Percentiles rank a stretch among this genome's conserved stretches.
These are phyloP conservation scores for Pogonomyrmex barbatus DNA, from an alignment of 1,140 invertebrate species.

Conservation along the genomic window DNA sequence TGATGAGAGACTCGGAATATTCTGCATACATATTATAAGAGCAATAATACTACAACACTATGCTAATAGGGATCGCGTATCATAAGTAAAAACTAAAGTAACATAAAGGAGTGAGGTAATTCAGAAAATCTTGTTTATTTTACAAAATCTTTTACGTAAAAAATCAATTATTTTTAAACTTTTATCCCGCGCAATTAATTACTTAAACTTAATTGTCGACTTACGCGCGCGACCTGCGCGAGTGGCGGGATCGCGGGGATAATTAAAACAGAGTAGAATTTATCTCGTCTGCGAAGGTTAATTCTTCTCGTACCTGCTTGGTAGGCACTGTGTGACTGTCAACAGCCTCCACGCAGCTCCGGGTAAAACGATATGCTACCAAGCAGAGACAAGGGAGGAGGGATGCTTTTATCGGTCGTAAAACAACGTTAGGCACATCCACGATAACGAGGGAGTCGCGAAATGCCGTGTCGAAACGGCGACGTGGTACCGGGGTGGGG, in stretches of 20 bases:
- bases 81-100: too few relatives aligned
- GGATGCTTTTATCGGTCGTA: constrained; percentile 62
- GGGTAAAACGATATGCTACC: constrained; percentile 46
- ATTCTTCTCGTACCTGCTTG: neutral
- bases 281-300: constrained; percentile 14
- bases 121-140: too few relatives aligned
- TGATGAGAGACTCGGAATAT: neutral
- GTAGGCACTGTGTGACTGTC: neutral
- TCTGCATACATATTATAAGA: neutral
- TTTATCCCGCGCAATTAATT: constrained; percentile 7
- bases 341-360: constrained; percentile 31
- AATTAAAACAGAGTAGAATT: constrained; percentile 31
- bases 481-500: neutral
- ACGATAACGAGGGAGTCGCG: constrained; percentile 57
- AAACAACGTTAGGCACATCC: constrained; percentile 56
- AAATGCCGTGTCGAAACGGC: constrained; percentile 26
- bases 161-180: too few relatives aligned
- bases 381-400: constrained; percentile 18
- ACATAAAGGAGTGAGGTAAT: too few relatives aligned
- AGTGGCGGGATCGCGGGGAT: constrained; percentile 1
- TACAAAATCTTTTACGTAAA: too few relatives aligned
- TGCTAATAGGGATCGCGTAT: too few relatives aligned
- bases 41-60: neutral
- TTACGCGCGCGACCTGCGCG: neutral
- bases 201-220: neutral